Percentiles rank a stretch among this genome's conserved stretches.
Evolutionary conservation across 2,888 invertebrate genomes (phyloP).

Genomic region (Heliconius sara): DNA sequence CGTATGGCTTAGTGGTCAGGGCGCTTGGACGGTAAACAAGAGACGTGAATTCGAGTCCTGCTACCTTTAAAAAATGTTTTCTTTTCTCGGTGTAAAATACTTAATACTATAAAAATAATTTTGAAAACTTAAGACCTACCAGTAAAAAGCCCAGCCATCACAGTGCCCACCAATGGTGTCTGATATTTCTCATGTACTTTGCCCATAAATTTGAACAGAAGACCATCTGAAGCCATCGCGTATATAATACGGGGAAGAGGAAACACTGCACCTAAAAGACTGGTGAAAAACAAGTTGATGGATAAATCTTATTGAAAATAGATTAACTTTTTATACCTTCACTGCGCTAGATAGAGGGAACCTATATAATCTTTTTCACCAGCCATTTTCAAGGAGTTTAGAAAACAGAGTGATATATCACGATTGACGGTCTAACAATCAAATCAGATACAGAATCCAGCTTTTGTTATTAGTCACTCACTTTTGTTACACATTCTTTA

Average conservation of each 20-base stretch:
- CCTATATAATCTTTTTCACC: no score
- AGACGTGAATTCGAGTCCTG: background rate
- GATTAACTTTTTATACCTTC: no score
- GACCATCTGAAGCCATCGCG: conserved; percentile 94
- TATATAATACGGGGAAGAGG: conserved; percentile 94
- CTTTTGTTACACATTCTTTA: no score
- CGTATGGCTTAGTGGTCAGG: background rate
- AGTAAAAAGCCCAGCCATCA: conserved; percentile 89
- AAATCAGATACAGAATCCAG: no score
- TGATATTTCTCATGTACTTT: conserved; percentile 89
- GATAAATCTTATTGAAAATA: no score
- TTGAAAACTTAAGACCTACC: conserved; percentile 72
- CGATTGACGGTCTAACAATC: no score
- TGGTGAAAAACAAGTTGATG: conserved; percentile 57
- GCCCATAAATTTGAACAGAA: conserved; percentile 91
- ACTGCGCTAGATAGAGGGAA: no score
- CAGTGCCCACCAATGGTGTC: conserved; percentile 90
- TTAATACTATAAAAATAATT: background rate
- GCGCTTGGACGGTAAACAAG: background rate
- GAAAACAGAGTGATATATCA: no score
- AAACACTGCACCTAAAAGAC: conserved; percentile 93
- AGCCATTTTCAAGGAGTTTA: no score
- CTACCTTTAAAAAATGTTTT: background rate
- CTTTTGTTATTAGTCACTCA: no score
- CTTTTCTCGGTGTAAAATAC: no score